Evolutionary conservation across 1,140 invertebrate species (phyloP), one percentile per base, ranked within the genome.

Genomic region (Glossosoma conforme): DNA sequence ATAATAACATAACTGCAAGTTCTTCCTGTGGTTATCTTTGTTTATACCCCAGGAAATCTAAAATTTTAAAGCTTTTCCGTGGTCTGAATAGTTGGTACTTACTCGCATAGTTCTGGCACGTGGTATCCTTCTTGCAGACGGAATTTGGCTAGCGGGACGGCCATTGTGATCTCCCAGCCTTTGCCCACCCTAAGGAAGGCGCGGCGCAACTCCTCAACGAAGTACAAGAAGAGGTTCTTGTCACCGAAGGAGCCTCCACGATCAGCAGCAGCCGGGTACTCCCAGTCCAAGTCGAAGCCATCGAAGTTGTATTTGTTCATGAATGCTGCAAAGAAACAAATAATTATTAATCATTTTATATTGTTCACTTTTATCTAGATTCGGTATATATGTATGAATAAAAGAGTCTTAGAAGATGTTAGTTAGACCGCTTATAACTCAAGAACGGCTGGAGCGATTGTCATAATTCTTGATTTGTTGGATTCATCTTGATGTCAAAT

Each of bases 141-240:
- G 63, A 91, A 91, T 65, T 89, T 90, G 0, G 89, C 89, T 14
- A 92, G 70, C 0, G 89, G 88, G 21, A 93, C 89, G 0, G 91
- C 89, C 73, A 89, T 89, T 0, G 89, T 92, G 14, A 93, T 81
- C 63, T 92, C 85, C 86, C 87, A 91, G n/a, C 80, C 82, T 60
- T 81, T 84, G 1, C 77, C 77, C 48, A 78, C 80, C 17, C 77
- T 79, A 61, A 86, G 77, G 63, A 93, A 92, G 13, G 88, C 89
- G 11, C 83, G 74, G 53, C 83, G 72, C 54, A 93, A 61, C 63
- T 93, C 89, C 61, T 91, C 81, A 1, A 92, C 87, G 33, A 91
- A 84, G 61, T 82, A 89, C n/a, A 86, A 77, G 71, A 90, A 91
- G 25, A 77, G 78, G 52, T 91, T 84, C 66, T 91, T 93, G 66